Conservation (phyloP, 2,797 vertebrate genomes). For the Orientallactaga sibirica region DNA sequence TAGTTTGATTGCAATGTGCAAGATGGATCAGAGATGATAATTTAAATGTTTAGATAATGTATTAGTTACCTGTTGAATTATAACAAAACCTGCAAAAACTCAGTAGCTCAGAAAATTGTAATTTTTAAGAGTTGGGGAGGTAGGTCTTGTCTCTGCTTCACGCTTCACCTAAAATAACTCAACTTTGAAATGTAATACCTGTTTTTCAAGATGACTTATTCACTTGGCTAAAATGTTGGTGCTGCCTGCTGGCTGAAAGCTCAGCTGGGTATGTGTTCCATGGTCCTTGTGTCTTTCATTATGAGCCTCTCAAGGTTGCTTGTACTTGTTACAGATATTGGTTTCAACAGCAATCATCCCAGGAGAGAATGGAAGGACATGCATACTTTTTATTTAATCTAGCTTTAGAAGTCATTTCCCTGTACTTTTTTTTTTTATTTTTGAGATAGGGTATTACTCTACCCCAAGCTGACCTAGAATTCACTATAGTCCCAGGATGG, state of each 20-base stretch:
- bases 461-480: too few species aligned
- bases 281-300: neutral
- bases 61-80: neutral
- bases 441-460: too few species aligned
- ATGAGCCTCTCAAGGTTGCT: neutral
- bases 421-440: neutral
- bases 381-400: neutral
- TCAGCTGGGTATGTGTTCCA: neutral
- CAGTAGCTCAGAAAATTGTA: neutral
- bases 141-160: neutral
- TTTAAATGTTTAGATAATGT: neutral
- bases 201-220: neutral
- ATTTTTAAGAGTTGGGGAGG: neutral
- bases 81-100: neutral
- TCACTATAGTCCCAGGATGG: too few species aligned
- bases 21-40: neutral
- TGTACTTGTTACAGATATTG: neutral
- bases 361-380: neutral
- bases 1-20: neutral
- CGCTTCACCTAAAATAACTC: neutral
- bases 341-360: constrained; percentile 1
- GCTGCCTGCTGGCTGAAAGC: neutral
- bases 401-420: neutral
- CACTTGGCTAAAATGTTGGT: neutral
- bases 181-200: neutral